Evolutionary conservation across 2,888 invertebrate species (phyloP), one percentile per base, ranked within the genome.

Genomic region (Lithophane socia): DNA sequence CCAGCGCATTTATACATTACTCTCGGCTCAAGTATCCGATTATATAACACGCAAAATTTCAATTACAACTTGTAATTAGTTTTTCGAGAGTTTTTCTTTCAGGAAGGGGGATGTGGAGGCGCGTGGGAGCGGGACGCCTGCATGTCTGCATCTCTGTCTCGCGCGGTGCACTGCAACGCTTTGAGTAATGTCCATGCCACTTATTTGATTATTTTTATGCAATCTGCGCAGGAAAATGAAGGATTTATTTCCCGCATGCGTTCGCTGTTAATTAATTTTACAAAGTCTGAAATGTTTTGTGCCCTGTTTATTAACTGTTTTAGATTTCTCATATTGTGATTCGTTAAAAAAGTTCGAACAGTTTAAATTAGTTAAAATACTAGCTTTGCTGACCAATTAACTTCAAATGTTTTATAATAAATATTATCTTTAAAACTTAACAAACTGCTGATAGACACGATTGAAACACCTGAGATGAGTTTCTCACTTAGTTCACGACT

Each of bases 31-130:
- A 97, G 96, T 96, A 96, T 96, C 96, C 96, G 97, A 97, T 97
- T 97, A 97, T 97, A 95, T 97, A 97, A 96, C 97, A 97, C 97
- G 97, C 96, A 97, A 97, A 97, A 97, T 97, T 97, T 97, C 97
- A 97, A 97, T 97, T 97, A 97, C 97, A 97, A 97, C 94, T 97
- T 97, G 97, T 97, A 97, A 97, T 97, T 97, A 97, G 97, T 97
- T 97, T 97, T 97, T 97, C 95, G 96, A 96, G 97, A 97, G 96
- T 97, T 97, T 97, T 97, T 97, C 97, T 97, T 97, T 96, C 96
- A 94, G 94, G 94, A 93, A 94, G 94, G 94, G 95, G 95, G 95
- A 92, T 89, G 94, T 93, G 94, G 94, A 91, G 94, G 93, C 90
- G 90, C 87, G 95, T 86, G 92, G 68, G 93, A 95, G 91, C 72